These are phyloP conservation scores for Dicrostonyx torquatus DNA, from an alignment of 2,797 vertebrate species.

Conservation along the genomic window DNA sequence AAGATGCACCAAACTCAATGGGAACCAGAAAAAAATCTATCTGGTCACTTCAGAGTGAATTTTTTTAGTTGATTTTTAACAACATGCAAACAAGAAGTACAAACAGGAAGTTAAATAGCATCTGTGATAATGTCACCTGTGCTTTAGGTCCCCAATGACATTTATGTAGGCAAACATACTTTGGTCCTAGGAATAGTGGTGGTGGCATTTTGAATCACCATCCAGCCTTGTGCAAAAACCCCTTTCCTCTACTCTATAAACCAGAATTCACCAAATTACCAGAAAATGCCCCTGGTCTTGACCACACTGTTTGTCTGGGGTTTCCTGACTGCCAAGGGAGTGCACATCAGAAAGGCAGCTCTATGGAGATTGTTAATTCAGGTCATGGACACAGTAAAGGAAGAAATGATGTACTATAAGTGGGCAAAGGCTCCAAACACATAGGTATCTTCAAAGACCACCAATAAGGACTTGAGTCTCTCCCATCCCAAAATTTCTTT, in stretches of 20 bases:
- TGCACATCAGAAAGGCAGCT: neutral
- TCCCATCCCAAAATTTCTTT: neutral
- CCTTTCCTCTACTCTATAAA: conserved; percentile 12
- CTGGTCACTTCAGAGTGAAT: conserved; percentile 33
- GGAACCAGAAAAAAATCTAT: conserved; percentile 66
- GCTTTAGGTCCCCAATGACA: conserved; percentile 61
- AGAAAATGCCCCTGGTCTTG: neutral
- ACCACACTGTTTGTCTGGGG: neutral
- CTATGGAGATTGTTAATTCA: neutral
- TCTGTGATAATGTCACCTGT: conserved; percentile 45
- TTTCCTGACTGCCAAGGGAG: neutral
- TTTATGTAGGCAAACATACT: conserved; percentile 65
- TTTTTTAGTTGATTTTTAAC: conserved; percentile 67
- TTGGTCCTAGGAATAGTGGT: neutral
- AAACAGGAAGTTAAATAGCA: conserved; percentile 60
- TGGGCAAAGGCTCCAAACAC: neutral
- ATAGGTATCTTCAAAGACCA: neutral
- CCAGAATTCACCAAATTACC: conserved; percentile 46
- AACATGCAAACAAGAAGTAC: conserved; percentile 60
- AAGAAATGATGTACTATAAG: neutral
- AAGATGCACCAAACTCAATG: neutral
- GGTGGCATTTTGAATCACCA: conserved; percentile 48
- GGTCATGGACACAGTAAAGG: neutral
- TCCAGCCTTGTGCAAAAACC: conserved; percentile 38
- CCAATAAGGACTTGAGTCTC: neutral